Percentiles rank a stretch among this genome's conserved stretches.
These are phyloP conservation scores for Andricus quercusramuli DNA, from an alignment of 2,888 invertebrate genomes.

Conservation along the genomic window DNA sequence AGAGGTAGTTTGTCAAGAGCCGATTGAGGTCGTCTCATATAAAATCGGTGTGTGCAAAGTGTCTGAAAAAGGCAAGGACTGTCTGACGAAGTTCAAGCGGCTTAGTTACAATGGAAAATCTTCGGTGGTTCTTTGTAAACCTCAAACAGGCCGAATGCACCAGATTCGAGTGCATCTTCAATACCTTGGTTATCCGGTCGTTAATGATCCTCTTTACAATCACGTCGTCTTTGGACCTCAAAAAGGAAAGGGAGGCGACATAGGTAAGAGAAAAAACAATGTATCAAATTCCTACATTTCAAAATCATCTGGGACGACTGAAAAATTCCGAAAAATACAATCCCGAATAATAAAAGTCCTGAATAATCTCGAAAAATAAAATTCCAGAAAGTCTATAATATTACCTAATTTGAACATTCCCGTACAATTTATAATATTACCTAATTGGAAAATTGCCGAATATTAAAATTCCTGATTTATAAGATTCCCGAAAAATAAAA, in stretches of 20 bases:
- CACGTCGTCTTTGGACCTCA: slow-evolving; percentile 96
- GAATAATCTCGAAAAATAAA: no score
- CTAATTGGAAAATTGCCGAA: no score
- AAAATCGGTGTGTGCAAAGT: slow-evolving; percentile 98
- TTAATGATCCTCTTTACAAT: slow-evolving; percentile 98
- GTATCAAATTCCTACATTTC: neutral
- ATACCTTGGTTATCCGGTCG: slow-evolving; percentile 97
- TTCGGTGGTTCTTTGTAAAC: slow-evolving; percentile 96
- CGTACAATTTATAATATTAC: no score
- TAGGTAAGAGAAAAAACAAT: slow-evolving; percentile 48
- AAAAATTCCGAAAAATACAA: no score
- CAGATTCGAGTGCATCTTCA: slow-evolving; percentile 99
- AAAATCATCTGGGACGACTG: no score
- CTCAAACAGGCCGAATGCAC: slow-evolving; percentile 98
- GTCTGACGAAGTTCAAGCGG: slow-evolving; percentile 93
- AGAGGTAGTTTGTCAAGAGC: slow-evolving; percentile 91
- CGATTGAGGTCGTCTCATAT: slow-evolving; percentile 95
- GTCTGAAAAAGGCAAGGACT: slow-evolving; percentile 94
- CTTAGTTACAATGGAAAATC: slow-evolving; percentile 93
- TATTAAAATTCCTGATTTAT: no score
- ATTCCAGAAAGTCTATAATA: no score
- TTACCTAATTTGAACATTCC: no score
- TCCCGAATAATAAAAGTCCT: no score
- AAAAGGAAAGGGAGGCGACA: slow-evolving; percentile 79
- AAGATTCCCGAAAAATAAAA: no score